Evolutionary conservation across 1,140 invertebrate genomes (phyloP), one percentile per base, ranked within the genome.

Genomic region (Lepeophtheirus salmonis): DNA sequence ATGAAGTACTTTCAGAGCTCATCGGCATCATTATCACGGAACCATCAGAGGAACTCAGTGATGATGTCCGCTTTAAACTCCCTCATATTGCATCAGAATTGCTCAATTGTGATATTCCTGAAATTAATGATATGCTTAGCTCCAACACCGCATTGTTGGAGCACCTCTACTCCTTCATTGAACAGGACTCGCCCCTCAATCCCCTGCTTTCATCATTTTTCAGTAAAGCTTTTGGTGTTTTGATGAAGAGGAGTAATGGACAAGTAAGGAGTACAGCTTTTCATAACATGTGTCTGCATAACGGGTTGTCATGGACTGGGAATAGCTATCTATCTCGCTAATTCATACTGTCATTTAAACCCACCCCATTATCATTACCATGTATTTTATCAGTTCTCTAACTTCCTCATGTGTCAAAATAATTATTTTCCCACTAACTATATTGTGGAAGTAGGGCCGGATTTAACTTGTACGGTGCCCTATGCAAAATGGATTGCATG

Each of bases 201-300:
- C 89, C 91, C 62, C 74, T 97, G 56, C 77, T 96, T 66, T 89
- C 90, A 26, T 92, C 88, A 64, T 96, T 91, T 78, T 92, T 94
- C 75, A 90, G 86, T 72, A 91, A 90, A 79, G 88, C 87, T 56
- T 79, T 96, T 71, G 82, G 85, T 66, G 81, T 86, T 70, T 77
- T 94, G 65, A 79, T 92, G 63, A 80, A 81, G 61, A 79, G 83
- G 68, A 86, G 84, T 70, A 78, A 77, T 69, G 80, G 83, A 70
- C 78, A 80, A 76, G 30, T 41, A 41, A 41, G 6, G n/a, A 41
- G 6, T 41, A n/a, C 30, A 6, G 30, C n/a, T n/a, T 41, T n/a
- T n/a, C 30, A 6, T 10, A 41, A 41, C 6, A 41, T 41, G n/a
- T n/a, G n/a, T n/a, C n/a, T n/a, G n/a, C n/a, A n/a, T n/a, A n/a